Conservation (phyloP, 2,113 vertebrate species). For the Hymenochirus boettgeri region DNA sequence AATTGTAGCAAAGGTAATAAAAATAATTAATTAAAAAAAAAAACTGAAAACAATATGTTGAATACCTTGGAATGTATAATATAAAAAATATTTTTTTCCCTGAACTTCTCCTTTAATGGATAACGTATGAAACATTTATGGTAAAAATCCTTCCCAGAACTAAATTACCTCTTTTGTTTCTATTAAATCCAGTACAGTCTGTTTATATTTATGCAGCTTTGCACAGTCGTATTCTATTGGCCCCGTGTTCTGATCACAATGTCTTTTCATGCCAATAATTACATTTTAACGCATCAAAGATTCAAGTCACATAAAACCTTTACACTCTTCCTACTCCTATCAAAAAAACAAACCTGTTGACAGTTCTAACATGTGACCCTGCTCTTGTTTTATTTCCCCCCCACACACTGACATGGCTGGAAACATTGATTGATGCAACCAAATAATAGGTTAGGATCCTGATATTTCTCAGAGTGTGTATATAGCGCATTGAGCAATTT, state of each 20-base stretch:
- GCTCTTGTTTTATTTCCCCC: slow-evolving; percentile 17
- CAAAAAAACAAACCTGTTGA: slow-evolving; percentile 35
- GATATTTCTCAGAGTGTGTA: slow-evolving; percentile 14
- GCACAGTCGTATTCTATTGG: not conserved
- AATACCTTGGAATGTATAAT: no score
- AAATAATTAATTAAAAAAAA: no score
- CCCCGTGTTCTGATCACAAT: not conserved
- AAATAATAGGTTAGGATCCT: slow-evolving; percentile 29
- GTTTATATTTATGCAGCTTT: not conserved
- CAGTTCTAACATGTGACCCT: slow-evolving; percentile 22
- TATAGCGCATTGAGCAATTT: slow-evolving; percentile 15
- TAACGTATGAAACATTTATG: no score
- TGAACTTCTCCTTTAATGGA: no score
- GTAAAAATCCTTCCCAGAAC: no score
- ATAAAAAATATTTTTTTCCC: no score
- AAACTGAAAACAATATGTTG: no score
- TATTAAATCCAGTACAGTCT: not conserved
- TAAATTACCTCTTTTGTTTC: no score
- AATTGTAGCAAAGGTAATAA: no score
- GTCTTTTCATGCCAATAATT: not conserved
- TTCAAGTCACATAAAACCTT: slow-evolving; percentile 30
- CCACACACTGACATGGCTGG: slow-evolving; percentile 7
- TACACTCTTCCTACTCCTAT: slow-evolving; percentile 32
- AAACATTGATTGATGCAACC: slow-evolving; percentile 12
- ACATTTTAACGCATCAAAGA: slow-evolving; percentile 18